Base-by-base conservation (phyloP, 2,888 invertebrate species). In the Polydrusus tereticollis region DNA sequence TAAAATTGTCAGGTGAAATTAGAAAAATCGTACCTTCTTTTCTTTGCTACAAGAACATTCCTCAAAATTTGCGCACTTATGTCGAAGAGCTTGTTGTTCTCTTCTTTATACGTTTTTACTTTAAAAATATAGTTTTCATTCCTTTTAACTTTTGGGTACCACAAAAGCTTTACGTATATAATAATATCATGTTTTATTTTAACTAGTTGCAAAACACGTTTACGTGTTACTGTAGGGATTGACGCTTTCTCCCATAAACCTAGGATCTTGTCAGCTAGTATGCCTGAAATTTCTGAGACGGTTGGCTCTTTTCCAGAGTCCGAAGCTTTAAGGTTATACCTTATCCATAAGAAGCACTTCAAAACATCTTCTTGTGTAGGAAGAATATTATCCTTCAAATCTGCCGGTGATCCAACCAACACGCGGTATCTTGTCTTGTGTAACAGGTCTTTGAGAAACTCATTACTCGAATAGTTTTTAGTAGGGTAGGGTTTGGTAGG, bases 171-270 rank as follows among this genome's bases (percentile, higher is more conserved):
- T 38, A 62, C n/a, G 43, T 62, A 45, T 43, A n/a, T n/a, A n/a
- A n/a, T n/a, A n/a, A n/a, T 45, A 62, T 62, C 41, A 43, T 62
- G 45, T 43, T 62, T 5, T 14, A 43, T 26, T 41, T 41, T 62
- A 29, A 62, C 14, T 6, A 62, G 62, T 62, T 62, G 62, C 43
- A 62, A 62, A 41, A 62, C 62, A 62, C 62, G 62, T 62, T 62
- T 62, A 62, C 43, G 62, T 62, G 21, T 43, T 6, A 62, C 62
- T 62, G 45, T 43, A 43, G 62, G 43, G 23, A 62, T 62, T 62
- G 62, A 43, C 21, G 62, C 62, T 62, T 62, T 43, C 62, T 43
- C 62, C 62, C 43, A 62, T 43, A 43, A 62, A 62, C 43, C 20
- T 62, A 62, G 41, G 8, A 62, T 62, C 62, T 62, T 62, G 41